Conservation (phyloP, 2,797 vertebrate genomes). For the Masticophis lateralis region DNA sequence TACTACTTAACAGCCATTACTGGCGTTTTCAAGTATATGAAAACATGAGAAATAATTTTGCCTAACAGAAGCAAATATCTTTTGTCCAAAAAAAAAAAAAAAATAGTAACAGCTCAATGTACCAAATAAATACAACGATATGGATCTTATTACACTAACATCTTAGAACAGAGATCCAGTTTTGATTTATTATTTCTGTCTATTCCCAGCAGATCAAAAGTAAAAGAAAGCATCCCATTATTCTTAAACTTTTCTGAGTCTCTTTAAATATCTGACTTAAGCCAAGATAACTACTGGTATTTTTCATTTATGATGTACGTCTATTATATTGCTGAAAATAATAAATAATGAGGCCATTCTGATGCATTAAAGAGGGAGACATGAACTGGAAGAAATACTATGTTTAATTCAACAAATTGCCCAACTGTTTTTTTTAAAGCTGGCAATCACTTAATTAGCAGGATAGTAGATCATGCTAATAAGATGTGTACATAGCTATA, state of each 20-base stretch:
- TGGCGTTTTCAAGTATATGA: slow-evolving; percentile 15
- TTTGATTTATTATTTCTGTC: slow-evolving; percentile 1
- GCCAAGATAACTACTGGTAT: slow-evolving; percentile 18
- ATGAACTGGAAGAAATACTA: background rate
- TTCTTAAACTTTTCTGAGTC: background rate
- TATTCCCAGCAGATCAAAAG: rapidly evolving
- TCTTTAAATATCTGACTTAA: slow-evolving; percentile 23
- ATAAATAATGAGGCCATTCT: background rate
- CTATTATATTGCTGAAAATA: slow-evolving; percentile 15
- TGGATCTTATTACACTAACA: background rate
- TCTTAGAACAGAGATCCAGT: background rate
- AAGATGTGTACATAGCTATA: background rate
- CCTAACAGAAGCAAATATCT: background rate
- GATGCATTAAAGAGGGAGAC: background rate
- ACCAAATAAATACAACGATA: background rate
- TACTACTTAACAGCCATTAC: slow-evolving; percentile 32
- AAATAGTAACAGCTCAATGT: background rate
- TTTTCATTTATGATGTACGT: slow-evolving; percentile 13
- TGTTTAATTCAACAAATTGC: background rate
- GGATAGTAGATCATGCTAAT: background rate
- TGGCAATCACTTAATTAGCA: slow-evolving; percentile 37
- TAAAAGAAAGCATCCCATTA: background rate
- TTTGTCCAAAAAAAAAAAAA: slow-evolving; percentile 7
- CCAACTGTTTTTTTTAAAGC: background rate
- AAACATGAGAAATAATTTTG: background rate